Base-by-base conservation (phyloP, 1,140 invertebrate species). In the Bombus vancouverensis region DNA sequence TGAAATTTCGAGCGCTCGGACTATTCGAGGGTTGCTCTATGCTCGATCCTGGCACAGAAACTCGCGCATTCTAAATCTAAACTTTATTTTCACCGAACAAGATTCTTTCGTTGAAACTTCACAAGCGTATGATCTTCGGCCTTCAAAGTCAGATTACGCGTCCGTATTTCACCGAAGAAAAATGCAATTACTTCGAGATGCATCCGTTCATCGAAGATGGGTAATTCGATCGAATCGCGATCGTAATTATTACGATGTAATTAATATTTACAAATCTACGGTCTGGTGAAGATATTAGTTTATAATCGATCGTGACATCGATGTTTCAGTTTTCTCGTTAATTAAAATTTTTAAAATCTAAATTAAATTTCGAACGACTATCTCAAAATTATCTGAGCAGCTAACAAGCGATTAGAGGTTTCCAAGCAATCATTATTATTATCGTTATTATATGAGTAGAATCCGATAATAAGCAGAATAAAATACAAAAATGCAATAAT, bases 31-130 rank as follows among this genome's bases (percentile, higher is more conserved):
- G 39, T 28, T 15, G 28, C 39, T n/a, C 42, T 72, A 72, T 72
- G 39, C 70, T 18, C 28, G 8, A 42, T 42, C 12, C 70, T 72
- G 70, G 70, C 70, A 47, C 39, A 74, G 15, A 74, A 44, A 47
- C 72, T 44, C n/a, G 72, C 18, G 72, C n/a, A n/a, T 42, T 74
- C 28, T 74, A 44, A 74, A 74, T n/a, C 9, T 42, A 74, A 73
- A 47, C 72, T 73, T 73, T 73, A 53, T 73, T 73, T 18, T 44
- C n/a, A 5, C 4, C 28, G 15, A 44, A 32, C 28, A 44, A 32
- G 22, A 73, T 73, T 47, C 39, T 32, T 73, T 47, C 39, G 2
- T 44, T 18, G 72, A 73, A 74, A 74, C 72, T 74, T 74, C 18
- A 12, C 72, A 44, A n/a, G 18, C 42, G 42, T 44, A 74, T n/a